phyloP scores from a whole-genome alignment of 2,113 vertebrate species.

The Cebus imitator region DNA sequence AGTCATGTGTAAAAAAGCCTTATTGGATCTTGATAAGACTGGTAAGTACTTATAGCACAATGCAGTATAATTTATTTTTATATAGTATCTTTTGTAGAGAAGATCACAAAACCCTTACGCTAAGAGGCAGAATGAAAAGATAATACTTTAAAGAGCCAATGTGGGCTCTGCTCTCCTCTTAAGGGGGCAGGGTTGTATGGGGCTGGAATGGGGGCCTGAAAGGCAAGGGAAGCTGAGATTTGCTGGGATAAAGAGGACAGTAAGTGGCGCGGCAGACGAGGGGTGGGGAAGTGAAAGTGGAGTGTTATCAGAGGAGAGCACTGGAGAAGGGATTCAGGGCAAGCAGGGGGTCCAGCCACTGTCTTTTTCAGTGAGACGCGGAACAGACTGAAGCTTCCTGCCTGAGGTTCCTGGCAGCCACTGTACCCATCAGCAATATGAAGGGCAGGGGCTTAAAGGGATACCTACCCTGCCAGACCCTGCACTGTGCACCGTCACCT shows the following conservation, averaged over 20 bases:
- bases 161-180: slow-evolving; percentile 47
- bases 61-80: slow-evolving; percentile 62
- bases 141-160: slow-evolving; percentile 29
- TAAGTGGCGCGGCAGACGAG: neutral
- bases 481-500: neutral
- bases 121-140: slow-evolving; percentile 27
- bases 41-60: slow-evolving; percentile 50
- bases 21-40: neutral
- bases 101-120: slow-evolving; percentile 36
- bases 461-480: neutral
- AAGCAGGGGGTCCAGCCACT: neutral
- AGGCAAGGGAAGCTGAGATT: neutral
- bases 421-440: rapidly evolving
- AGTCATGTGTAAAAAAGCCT: slow-evolving; percentile 31
- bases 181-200: neutral
- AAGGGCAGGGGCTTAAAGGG: neutral
- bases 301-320: neutral
- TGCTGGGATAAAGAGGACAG: neutral
- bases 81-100: slow-evolving; percentile 50
- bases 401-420: neutral
- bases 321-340: neutral
- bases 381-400: neutral
- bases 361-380: neutral
- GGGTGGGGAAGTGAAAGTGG: neutral
- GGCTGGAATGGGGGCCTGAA: neutral